Evolutionary conservation across 2,113 vertebrate genomes (phyloP).

Genomic region (Lontra canadensis): DNA sequence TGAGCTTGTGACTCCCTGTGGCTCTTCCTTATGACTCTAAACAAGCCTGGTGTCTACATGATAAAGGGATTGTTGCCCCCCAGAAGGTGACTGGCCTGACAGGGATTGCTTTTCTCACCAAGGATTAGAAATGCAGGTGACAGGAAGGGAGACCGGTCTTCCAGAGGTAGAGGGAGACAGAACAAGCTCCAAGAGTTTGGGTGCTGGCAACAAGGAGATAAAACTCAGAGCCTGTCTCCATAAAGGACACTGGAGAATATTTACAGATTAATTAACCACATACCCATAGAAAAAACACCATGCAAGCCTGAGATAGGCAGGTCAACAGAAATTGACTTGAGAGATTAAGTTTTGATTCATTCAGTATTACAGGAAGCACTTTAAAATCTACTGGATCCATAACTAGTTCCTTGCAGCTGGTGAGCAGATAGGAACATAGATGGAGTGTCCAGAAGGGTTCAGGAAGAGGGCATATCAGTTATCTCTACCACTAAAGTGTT

Average conservation of each 20-base stretch:
- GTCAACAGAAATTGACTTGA: background rate
- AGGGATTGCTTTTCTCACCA: too few species aligned
- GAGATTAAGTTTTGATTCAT: background rate
- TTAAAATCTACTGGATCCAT: background rate
- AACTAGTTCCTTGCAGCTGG: background rate
- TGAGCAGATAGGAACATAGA: background rate
- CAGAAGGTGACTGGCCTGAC: too few species aligned
- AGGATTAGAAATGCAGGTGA: background rate
- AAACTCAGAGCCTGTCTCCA: background rate
- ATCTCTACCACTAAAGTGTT: background rate
- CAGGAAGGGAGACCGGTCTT: background rate
- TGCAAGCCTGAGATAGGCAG: background rate
- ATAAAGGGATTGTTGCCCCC: too few species aligned
- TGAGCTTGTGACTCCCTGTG: too few species aligned
- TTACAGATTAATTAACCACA: background rate
- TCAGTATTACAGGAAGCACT: background rate
- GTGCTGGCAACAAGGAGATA: background rate
- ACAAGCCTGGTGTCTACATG: too few species aligned
- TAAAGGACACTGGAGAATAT: background rate
- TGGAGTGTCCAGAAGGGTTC: background rate
- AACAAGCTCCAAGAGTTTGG: background rate
- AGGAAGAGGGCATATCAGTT: background rate
- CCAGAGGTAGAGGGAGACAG: background rate
- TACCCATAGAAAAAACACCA: background rate
- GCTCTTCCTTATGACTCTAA: too few species aligned